Conservation (phyloP, 2,797 vertebrate species). For the Anomalospiza imberbis region DNA sequence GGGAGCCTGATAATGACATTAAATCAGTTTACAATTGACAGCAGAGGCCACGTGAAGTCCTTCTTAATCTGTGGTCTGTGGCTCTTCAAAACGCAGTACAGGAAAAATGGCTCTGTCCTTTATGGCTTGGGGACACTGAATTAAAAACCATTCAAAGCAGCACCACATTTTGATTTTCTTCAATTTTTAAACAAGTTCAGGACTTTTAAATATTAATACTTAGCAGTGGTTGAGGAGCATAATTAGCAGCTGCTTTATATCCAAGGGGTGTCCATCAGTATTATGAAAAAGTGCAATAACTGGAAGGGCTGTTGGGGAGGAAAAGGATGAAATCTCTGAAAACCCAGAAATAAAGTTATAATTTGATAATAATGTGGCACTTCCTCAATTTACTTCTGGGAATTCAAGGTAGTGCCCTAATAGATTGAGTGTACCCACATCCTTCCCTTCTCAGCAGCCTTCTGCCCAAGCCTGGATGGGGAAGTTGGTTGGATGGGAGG, state of each 20-base stretch:
- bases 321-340: neutral
- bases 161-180: neutral
- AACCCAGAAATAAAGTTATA: neutral
- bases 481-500: rapidly evolving
- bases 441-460: neutral
- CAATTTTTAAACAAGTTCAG: conserved; percentile 4
- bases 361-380: neutral
- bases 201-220: neutral
- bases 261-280: neutral
- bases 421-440: neutral
- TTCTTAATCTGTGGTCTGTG: neutral
- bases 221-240: neutral
- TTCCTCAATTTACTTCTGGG: neutral
- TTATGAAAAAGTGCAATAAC: neutral
- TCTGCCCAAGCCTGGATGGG: neutral
- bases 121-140: neutral
- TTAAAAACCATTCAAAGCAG: neutral
- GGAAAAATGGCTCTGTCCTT: neutral
- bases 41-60: neutral
- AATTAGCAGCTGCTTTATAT: neutral
- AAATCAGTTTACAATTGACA: neutral
- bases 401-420: neutral
- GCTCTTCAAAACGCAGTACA: neutral
- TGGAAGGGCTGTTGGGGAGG: too few species aligned
- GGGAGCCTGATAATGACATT: neutral